Conservation (phyloP, 2,113 vertebrate species). For the Leptodactylus fuscus region DNA sequence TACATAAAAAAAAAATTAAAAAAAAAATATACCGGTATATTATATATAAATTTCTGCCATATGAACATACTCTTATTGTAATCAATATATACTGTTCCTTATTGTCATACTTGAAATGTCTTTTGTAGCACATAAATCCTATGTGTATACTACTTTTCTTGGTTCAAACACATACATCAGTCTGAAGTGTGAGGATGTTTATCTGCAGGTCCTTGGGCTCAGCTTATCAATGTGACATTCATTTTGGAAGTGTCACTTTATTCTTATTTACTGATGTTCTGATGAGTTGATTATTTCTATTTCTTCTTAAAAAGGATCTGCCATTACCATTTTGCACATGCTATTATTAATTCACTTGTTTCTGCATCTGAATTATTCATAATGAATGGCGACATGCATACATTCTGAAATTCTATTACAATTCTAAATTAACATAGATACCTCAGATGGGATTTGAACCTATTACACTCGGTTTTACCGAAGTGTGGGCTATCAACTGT, state of each 20-base stretch:
- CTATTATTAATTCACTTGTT: slow-evolving; percentile 54
- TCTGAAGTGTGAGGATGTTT: no score
- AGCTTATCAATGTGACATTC: neutral
- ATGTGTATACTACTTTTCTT: no score
- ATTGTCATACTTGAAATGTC: no score
- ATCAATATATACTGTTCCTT: no score
- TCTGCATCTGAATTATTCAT: slow-evolving; percentile 53
- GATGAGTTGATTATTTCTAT: slow-evolving; percentile 25
- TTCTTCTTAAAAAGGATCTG: slow-evolving; percentile 2
- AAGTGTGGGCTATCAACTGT: slow-evolving; percentile 43
- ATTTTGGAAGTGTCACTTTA: neutral
- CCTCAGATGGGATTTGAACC: slow-evolving; percentile 48
- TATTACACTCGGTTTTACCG: slow-evolving; percentile 47
- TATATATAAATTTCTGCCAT: no score
- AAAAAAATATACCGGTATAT: no score
- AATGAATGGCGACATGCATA: slow-evolving; percentile 48
- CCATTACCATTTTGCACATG: slow-evolving; percentile 42
- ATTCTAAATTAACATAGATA: slow-evolving; percentile 42
- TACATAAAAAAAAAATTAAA: no score
- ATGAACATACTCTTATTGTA: no score
- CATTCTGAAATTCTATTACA: slow-evolving; percentile 53
- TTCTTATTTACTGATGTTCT: neutral
- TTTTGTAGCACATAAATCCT: no score
- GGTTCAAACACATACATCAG: no score
- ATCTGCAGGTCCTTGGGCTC: neutral